phyloP scores from a whole-genome alignment of 2,888 invertebrate genomes.

The Dascillus cervinus region DNA sequence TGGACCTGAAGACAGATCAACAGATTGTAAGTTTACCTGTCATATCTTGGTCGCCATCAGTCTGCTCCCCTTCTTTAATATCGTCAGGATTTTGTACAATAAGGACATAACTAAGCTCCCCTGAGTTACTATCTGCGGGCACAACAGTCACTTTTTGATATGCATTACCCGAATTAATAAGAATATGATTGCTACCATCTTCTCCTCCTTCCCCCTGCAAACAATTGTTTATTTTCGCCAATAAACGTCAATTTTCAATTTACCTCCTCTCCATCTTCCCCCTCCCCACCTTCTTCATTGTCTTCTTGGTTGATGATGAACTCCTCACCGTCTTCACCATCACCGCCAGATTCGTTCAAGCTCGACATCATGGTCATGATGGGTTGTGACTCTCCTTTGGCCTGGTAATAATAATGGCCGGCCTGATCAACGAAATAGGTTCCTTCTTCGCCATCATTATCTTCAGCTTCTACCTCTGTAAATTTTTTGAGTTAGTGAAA shows the following conservation, averaged over 20 bases:
- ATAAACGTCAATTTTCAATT: too few relatives aligned
- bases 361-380: conserved; percentile 56
- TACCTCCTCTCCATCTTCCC: conserved; percentile 27
- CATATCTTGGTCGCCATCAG: conserved; percentile 48
- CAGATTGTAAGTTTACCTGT: conserved; percentile 34
- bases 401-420: conserved; percentile 77
- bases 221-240: background rate
- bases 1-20: background rate
- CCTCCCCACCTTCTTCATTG: conserved; percentile 39
- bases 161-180: conserved; percentile 52
- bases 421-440: conserved; percentile 77
- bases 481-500: background rate
- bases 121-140: conserved; percentile 66
- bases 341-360: conserved; percentile 37
- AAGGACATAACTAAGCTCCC: conserved; percentile 81
- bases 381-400: conserved; percentile 55
- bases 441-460: conserved; percentile 51
- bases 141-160: conserved; percentile 80
- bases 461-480: conserved; percentile 27
- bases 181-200: conserved; percentile 40
- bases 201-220: conserved; percentile 6
- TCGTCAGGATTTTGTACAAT: conserved; percentile 64
- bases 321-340: conserved; percentile 43
- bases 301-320: conserved; percentile 45
- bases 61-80: conserved; percentile 43